Conservation (phyloP, 1,140 invertebrate genomes). For the Papilio xuthus region DNA sequence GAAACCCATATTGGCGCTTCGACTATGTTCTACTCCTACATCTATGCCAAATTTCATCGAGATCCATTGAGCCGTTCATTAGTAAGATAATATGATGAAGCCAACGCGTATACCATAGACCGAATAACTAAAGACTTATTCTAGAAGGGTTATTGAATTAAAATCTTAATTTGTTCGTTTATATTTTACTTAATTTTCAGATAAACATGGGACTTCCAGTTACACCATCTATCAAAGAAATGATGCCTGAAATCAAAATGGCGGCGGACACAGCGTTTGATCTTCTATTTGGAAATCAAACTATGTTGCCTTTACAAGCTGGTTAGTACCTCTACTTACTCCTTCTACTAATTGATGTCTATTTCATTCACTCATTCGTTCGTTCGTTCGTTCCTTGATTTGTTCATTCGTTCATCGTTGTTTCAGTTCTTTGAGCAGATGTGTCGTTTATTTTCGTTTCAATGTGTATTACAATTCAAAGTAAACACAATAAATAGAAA, state of each 20-base stretch:
- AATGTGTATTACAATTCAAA: slow-evolving; percentile 4
- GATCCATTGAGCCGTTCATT: too few relatives aligned
- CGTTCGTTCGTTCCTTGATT: neutral
- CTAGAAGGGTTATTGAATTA: neutral
- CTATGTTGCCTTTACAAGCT: slow-evolving; percentile 22
- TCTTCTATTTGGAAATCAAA: slow-evolving; percentile 28
- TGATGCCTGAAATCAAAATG: slow-evolving; percentile 35
- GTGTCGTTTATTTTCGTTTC: neutral
- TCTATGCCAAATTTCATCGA: too few relatives aligned
- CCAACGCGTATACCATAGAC: neutral
- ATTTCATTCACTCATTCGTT: neutral
- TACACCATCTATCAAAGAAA: slow-evolving; percentile 3
- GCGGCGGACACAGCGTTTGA: slow-evolving; percentile 25
- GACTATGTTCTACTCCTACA: too few relatives aligned
- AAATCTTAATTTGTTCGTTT: neutral
- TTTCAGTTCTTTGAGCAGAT: neutral
- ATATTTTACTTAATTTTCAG: neutral
- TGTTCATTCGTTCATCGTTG: neutral
- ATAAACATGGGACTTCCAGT: slow-evolving; percentile 15
- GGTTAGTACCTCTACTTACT: neutral
- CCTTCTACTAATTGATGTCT: neutral
- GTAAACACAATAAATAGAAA: slow-evolving; percentile 9
- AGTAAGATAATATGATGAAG: too few relatives aligned
- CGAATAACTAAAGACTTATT: neutral
- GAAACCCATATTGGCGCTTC: too few relatives aligned